phyloP scores from a whole-genome alignment of 2,797 vertebrate genomes.

The Sebastes hubbsi region DNA sequence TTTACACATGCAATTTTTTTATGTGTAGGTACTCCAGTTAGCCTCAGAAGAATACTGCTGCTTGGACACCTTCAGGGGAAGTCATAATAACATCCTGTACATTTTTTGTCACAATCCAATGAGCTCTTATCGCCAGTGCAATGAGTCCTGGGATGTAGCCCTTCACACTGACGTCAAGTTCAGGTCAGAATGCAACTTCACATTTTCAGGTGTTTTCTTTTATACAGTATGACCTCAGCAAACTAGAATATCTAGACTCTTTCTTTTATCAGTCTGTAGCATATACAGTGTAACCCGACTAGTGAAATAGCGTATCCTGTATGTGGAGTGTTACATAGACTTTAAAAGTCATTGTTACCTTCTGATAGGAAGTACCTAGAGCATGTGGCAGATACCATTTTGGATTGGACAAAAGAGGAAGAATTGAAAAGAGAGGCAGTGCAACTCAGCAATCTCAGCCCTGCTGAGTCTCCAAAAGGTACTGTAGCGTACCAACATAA shows the following conservation, averaged over 20 bases:
- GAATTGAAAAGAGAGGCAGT: constrained; percentile 79
- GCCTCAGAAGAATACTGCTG: constrained; percentile 85
- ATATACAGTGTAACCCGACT: neutral
- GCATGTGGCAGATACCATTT: constrained; percentile 84
- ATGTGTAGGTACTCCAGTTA: constrained; percentile 84
- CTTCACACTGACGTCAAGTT: constrained; percentile 93
- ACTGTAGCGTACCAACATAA: constrained; percentile 16
- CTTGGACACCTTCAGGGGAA: constrained; percentile 86
- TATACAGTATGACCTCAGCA: neutral
- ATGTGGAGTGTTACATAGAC: neutral
- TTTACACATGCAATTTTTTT: neutral
- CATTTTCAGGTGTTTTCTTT: neutral
- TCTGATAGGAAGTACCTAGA: constrained; percentile 88
- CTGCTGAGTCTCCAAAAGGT: constrained; percentile 33
- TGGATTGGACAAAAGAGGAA: constrained; percentile 86
- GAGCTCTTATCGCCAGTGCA: constrained; percentile 76
- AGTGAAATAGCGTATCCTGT: neutral
- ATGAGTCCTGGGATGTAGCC: constrained; percentile 83
- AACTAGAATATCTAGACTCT: neutral
- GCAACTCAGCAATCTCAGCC: neutral
- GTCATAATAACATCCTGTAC: constrained; percentile 85
- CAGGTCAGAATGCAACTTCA: constrained; percentile 84
- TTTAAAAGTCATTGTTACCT: neutral
- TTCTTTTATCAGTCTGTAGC: neutral
- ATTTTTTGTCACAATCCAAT: constrained; percentile 92